phyloP scores from a whole-genome alignment of 2,113 vertebrate species.

The Girardinichthys multiradiatus region DNA sequence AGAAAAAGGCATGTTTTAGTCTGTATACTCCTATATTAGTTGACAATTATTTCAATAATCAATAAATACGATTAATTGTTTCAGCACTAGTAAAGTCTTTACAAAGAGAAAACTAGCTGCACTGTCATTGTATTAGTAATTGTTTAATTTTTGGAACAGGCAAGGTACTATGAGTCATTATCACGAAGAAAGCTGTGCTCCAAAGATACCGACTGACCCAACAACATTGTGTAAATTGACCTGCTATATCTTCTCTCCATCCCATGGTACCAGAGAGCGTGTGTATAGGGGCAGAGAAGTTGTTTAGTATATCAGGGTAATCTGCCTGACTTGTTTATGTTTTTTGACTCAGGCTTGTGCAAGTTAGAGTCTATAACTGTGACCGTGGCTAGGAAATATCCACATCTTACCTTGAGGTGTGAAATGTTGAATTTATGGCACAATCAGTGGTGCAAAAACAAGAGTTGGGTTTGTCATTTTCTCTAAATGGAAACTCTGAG shows the following conservation, averaged over 20 bases:
- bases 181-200: not conserved
- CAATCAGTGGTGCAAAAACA: not conserved
- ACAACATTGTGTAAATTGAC: not conserved
- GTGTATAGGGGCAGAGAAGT: too few relatives aligned
- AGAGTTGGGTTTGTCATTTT: not conserved
- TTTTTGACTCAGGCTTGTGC: not conserved
- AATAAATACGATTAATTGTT: too few relatives aligned
- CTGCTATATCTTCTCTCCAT: not conserved
- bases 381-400: not conserved
- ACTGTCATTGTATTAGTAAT: not conserved
- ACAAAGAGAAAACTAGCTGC: not conserved
- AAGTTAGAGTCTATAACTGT: not conserved
- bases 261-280: not conserved
- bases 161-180: not conserved
- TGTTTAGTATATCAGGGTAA: not conserved
- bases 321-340: not conserved
- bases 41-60: too few relatives aligned
- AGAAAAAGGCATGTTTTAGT: too few relatives aligned
- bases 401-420: not conserved
- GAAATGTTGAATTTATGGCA: not conserved
- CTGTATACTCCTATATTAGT: too few relatives aligned
- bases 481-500: too few relatives aligned
- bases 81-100: not conserved
- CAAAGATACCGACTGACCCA: not conserved
- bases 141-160: not conserved